These are phyloP conservation scores for Symphodus melops DNA, from an alignment of 2,113 vertebrate species.

Conservation along the genomic window DNA sequence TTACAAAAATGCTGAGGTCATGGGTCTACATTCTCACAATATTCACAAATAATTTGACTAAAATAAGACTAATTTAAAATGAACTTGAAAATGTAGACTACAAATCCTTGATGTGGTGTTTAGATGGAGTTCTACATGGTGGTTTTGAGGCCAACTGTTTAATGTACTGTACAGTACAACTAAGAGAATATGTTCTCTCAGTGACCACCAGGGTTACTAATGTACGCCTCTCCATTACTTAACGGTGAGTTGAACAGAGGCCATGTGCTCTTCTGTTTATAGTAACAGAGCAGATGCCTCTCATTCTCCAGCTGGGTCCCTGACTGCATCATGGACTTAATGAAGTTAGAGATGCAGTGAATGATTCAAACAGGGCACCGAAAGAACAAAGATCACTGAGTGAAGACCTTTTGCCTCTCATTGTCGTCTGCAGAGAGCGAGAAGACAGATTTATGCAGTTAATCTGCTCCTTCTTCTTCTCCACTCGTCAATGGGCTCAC, in stretches of 20 bases:
- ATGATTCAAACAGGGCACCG: constrained; percentile 2
- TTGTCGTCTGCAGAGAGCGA: constrained; percentile 24
- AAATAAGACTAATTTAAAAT: too few relatives aligned
- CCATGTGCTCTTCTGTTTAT: constrained; percentile 18
- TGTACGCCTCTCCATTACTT: neutral
- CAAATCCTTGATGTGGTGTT: neutral
- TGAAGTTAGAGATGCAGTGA: constrained; percentile 5
- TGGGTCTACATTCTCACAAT: too few relatives aligned
- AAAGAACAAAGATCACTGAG: constrained; percentile 42
- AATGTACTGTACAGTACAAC: neutral
- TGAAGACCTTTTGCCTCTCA: constrained; percentile 16
- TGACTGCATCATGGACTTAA: constrained; percentile 24
- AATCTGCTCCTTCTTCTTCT: neutral
- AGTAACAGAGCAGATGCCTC: neutral
- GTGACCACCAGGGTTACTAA: neutral
- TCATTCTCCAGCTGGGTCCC: constrained; percentile 3
- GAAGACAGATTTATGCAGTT: constrained; percentile 1
- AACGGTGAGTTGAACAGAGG: neutral
- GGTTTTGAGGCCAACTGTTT: neutral
- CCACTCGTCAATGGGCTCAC: neutral
- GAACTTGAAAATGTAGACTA: neutral
- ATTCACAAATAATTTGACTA: too few relatives aligned
- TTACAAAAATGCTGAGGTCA: too few relatives aligned
- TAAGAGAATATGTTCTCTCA: neutral
- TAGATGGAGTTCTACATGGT: neutral